Conservation (phyloP, 2,113 vertebrate species). For the Gnathochromis pfefferi region DNA sequence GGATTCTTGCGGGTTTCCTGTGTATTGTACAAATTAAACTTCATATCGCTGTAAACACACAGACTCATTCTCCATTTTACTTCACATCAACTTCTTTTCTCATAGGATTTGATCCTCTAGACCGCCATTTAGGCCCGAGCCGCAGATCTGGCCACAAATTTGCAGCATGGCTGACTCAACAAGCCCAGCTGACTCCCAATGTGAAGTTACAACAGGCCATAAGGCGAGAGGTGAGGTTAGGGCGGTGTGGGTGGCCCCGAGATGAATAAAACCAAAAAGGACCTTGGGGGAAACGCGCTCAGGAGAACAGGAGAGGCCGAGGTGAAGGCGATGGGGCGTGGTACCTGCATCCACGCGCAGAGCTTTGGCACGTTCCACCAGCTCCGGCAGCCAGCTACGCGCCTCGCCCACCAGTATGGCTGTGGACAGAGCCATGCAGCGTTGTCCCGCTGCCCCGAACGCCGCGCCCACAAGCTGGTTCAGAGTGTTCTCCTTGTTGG, state of each 20-base stretch:
- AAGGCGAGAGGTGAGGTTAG: constrained; percentile 56
- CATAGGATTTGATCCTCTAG: constrained; percentile 34
- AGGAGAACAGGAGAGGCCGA: neutral
- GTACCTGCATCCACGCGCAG: constrained; percentile 88
- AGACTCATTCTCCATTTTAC: constrained; percentile 23
- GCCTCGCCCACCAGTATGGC: constrained; percentile 89
- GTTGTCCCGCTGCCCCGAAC: constrained; percentile 94
- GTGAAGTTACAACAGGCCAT: constrained; percentile 40
- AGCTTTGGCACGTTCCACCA: constrained; percentile 86
- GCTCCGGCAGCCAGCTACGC: constrained; percentile 86
- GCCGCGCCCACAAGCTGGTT: constrained; percentile 96
- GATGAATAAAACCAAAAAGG: constrained; percentile 15
- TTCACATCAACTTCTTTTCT: constrained; percentile 22
- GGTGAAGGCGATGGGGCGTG: neutral
- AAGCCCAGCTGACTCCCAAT: constrained; percentile 43
- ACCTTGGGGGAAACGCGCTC: neutral
- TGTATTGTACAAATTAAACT: constrained; percentile 27
- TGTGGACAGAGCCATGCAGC: constrained; percentile 97
- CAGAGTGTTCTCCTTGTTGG: constrained; percentile 95
- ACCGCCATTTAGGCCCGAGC: constrained; percentile 37
- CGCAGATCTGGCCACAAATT: constrained; percentile 60
- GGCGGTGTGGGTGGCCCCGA: constrained; percentile 62
- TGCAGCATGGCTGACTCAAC: constrained; percentile 62
- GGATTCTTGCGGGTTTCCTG: constrained; percentile 53
- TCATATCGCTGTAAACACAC: neutral